Evolutionary conservation across 2,797 vertebrate species (phyloP).

Genomic region (Psittacula derbiana): DNA sequence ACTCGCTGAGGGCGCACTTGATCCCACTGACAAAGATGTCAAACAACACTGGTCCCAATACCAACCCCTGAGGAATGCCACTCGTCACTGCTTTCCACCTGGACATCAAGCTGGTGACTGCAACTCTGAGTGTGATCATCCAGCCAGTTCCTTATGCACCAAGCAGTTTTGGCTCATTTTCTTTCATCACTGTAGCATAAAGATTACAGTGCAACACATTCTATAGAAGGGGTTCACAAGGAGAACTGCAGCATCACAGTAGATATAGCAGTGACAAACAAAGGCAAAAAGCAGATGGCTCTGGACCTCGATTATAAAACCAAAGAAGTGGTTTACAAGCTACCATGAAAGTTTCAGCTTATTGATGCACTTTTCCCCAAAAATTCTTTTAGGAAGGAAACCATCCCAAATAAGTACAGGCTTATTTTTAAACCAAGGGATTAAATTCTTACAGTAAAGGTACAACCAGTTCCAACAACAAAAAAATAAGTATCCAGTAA

Average conservation of each 20-base stretch:
- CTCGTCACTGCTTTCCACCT: background rate
- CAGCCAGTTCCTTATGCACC: background rate
- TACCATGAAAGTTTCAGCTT: background rate
- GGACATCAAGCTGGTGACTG: background rate
- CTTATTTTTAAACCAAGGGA: background rate
- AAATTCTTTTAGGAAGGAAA: background rate
- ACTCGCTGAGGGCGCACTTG: background rate
- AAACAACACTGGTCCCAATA: background rate
- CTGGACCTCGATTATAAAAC: background rate
- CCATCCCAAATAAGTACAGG: background rate
- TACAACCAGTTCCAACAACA: background rate
- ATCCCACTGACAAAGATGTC: background rate
- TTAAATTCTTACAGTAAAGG: background rate
- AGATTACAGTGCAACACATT: background rate
- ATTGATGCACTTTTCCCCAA: background rate
- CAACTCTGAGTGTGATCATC: background rate
- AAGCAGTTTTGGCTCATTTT: background rate
- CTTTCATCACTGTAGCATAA: background rate
- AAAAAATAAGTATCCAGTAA: background rate
- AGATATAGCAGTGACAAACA: background rate
- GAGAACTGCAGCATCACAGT: accelerated
- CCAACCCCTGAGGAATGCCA: background rate
- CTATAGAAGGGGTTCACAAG: background rate
- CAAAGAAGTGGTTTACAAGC: background rate
- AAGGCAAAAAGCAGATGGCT: background rate